These are phyloP conservation scores for Harpegnathos saltator DNA, from an alignment of 1,140 invertebrate genomes.

Conservation along the genomic window DNA sequence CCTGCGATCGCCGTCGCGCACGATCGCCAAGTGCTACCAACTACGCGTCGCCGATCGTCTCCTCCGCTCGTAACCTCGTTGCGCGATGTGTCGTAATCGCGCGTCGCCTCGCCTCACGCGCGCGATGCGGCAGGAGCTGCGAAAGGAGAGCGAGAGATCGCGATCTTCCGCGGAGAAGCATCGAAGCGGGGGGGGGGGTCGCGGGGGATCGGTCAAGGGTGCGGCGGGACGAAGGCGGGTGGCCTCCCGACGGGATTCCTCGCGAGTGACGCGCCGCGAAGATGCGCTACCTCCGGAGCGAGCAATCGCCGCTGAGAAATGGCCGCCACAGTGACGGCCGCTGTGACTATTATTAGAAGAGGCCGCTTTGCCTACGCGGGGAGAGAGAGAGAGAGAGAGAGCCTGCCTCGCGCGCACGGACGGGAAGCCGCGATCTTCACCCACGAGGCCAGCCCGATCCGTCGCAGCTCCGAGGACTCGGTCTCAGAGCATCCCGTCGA, in stretches of 20 bases:
- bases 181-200: no score
- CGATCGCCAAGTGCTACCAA: conserved; percentile 43
- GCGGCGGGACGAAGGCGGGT: no score
- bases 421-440: not conserved
- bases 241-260: not conserved
- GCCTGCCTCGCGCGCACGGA: conserved; percentile 5
- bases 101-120: no score
- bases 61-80: conserved; percentile 6
- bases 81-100: conserved; percentile 39
- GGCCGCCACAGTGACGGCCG: conserved; percentile 59
- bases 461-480: no score
- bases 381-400: no score
- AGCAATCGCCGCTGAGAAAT: conserved; percentile 63
- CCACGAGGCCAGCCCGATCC: no score
- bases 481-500: no score
- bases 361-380: conserved; percentile 40
- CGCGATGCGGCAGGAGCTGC: not conserved
- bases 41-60: not conserved
- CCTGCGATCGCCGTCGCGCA: no score
- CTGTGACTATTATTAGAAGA: conserved; percentile 71
- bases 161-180: no score
- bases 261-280: not conserved
- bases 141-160: no score
- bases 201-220: no score
- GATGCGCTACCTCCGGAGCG: conserved; percentile 32